Base-by-base conservation (phyloP, 1,140 invertebrate genomes). In the Hycleus cichorii region DNA sequence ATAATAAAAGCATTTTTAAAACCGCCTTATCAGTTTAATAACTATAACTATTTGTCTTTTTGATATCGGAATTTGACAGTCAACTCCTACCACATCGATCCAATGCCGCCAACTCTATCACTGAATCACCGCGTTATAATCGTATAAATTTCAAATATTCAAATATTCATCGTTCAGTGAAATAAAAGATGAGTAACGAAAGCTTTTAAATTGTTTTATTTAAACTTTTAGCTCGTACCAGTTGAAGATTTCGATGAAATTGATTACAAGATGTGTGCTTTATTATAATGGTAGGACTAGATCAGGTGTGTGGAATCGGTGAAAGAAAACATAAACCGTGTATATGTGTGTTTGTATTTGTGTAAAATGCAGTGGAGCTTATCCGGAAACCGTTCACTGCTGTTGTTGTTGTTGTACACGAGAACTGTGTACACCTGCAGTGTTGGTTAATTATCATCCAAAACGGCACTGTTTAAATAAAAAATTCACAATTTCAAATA, bases 331-430 rank as follows among this genome's bases (percentile, higher is more conserved):
- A 42, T n/a, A 4, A 42, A 42, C 40, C 40, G 40, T 42, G 11
- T 42, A 10, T 3, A 11, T n/a, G 40, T 42, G 40, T n/a, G 40
- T n/a, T 42, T 46, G 52, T 47, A 50, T 38, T 32, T 27, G 47
- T 32, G 56, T 57, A 55, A 60, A 63, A 64, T 65, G 60, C 63
- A 62, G 47, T 63, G 63, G 58, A 65, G 52, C 63, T 55, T 65
- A 62, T 62, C 63, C 52, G 59, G 47, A 55, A 60, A 61, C 59
- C 56, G 63, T 64, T 58, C 56, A 50, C 45, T 47, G 48, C 53
- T 50, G 49, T 49, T 32, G 32, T 24, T 32, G 32, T 24, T 50
- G 56, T 40, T 38, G 7, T 40, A 24, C 9, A 57, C 40, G 5
- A 42, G 7, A 32, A 7, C 7, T 7, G 32, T 32, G 32, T 40